Conservation (phyloP, 2,797 vertebrate genomes). For the Scolopax bukidnonensis region DNA sequence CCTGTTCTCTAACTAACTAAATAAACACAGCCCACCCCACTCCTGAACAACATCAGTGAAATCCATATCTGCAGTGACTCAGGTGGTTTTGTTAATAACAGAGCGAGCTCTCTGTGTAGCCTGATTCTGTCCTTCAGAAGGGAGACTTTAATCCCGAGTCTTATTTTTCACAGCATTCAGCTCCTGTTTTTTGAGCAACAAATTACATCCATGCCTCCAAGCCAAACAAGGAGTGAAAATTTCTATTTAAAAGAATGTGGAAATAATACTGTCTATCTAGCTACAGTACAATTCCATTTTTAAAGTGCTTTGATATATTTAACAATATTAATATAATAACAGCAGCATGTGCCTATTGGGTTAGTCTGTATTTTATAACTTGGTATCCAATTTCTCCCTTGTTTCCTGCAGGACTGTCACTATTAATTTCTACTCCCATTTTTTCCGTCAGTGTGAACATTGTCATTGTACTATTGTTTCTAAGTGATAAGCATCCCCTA, state of each 20-base stretch:
- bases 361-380: constrained; percentile 83
- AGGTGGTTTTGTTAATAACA: constrained; percentile 28
- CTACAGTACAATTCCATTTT: constrained; percentile 75
- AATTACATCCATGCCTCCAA: constrained; percentile 63
- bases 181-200: constrained; percentile 53
- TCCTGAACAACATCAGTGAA: constrained; percentile 36
- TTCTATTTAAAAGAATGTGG: constrained; percentile 66
- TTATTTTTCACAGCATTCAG: constrained; percentile 57
- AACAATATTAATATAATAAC: constrained; percentile 83
- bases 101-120: background rate
- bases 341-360: constrained; percentile 80
- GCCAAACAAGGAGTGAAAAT: constrained; percentile 69
- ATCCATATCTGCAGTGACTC: constrained; percentile 37
- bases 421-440: constrained; percentile 80
- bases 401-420: constrained; percentile 81
- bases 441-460: constrained; percentile 75
- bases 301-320: constrained; percentile 79
- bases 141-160: constrained; percentile 16
- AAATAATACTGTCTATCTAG: constrained; percentile 68
- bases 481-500: constrained; percentile 72
- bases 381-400: constrained; percentile 80
- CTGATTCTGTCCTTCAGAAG: background rate
- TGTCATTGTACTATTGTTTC: constrained; percentile 79
- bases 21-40: background rate
- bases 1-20: background rate